phyloP scores from a whole-genome alignment of 1,140 invertebrate genomes.

The Littorina saxatilis region DNA sequence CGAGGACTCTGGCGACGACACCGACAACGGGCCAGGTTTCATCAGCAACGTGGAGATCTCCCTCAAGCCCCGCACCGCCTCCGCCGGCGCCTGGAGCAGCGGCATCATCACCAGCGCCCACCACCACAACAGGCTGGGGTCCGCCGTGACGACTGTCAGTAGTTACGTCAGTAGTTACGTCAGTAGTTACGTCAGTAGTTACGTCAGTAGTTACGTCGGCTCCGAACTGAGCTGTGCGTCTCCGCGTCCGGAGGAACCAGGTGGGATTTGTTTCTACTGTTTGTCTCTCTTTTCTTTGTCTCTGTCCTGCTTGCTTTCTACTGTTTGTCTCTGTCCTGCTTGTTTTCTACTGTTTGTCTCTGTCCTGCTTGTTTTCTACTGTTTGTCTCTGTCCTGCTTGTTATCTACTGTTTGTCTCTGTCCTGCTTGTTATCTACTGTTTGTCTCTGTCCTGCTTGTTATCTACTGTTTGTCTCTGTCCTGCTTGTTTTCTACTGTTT shows the following conservation, averaged over 20 bases:
- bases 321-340: no score
- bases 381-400: no score
- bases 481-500: no score
- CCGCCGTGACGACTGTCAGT: neutral
- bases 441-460: no score
- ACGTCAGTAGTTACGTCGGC: neutral
- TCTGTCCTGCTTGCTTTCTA: no score
- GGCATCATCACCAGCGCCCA: neutral
- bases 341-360: no score
- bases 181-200: neutral
- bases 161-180: neutral
- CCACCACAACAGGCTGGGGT: neutral
- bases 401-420: no score
- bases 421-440: no score
- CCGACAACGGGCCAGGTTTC: neutral
- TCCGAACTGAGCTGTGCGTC: neutral
- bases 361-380: no score
- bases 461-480: no score
- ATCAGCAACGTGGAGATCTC: constrained; percentile 1
- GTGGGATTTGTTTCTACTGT: no score
- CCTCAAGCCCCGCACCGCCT: neutral
- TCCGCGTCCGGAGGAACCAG: neutral
- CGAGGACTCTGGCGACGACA: neutral
- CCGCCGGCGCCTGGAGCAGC: neutral
- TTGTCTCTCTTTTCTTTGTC: no score